Conservation (phyloP, 2,797 vertebrate genomes). For the Platalea minor region DNA sequence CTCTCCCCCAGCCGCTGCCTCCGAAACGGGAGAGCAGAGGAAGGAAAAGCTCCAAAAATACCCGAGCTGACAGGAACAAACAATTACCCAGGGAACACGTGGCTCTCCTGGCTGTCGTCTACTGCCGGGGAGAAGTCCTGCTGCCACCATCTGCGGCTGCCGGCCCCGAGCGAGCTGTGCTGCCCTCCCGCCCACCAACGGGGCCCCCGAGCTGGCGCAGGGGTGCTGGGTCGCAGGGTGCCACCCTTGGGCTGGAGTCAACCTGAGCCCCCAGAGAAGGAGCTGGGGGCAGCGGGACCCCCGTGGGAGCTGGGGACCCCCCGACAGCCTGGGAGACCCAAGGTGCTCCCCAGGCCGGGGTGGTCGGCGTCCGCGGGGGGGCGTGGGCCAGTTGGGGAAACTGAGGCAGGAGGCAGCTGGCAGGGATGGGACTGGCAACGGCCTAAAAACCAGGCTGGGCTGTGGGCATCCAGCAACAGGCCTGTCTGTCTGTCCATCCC, state of each 20-base stretch:
- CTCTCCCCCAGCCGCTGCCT: not conserved
- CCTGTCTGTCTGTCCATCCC: not conserved
- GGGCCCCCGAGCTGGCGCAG: not conserved
- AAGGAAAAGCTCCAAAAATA: slow-evolving; percentile 46
- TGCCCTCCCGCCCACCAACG: not conserved
- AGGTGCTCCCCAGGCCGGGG: not conserved
- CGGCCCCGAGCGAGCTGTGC: not conserved
- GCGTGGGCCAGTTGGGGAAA: not conserved
- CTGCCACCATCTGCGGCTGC: not conserved
- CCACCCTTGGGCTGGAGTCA: not conserved
- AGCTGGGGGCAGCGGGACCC: not conserved
- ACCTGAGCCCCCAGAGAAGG: not conserved
- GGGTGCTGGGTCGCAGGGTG: fast-evolving
- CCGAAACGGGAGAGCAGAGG: not conserved
- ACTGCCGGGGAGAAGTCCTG: not conserved
- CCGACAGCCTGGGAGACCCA: not conserved
- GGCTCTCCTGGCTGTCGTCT: slow-evolving; percentile 22
- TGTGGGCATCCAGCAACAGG: not conserved
- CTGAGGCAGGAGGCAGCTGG: not conserved
- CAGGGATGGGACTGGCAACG: not conserved
- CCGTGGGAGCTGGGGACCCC: not conserved
- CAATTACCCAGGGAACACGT: slow-evolving; percentile 16
- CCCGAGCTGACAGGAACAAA: slow-evolving; percentile 21
- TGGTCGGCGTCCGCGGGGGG: fast-evolving
- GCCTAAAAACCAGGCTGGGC: not conserved